Evolutionary conservation across 2,113 vertebrate species (phyloP), one percentile per base, ranked within the genome.

Genomic region (Ictalurus punctatus): DNA sequence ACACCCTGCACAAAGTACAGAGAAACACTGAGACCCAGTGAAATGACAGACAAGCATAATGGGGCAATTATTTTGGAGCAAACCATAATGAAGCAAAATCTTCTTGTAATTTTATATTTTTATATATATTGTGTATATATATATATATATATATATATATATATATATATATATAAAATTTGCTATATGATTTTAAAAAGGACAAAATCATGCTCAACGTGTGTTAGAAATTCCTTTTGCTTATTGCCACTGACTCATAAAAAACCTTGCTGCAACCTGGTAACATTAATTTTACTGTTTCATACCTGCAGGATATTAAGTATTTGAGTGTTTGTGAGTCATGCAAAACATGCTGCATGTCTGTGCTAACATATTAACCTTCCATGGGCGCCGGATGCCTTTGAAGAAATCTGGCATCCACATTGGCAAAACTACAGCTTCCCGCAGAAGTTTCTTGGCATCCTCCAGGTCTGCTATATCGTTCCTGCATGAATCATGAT

Each of bases 321-420:
- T 19, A 37, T 19, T 8, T 37, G 30, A 34, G 4, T 10, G 13
- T 4, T 14, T 67, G 25, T 12, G 34, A 10, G 44, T 6, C n/a
- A 80, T 73, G 37, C 44, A 19, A 73, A 37, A 37, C n/a, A 81
- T 85, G 59, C 65, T 17, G 89, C 7, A 37, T 37, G 37, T 40
- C 37, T 74, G 19, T 40, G 13, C 9, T 76, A 76, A 78, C 56
- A 86, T 81, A 88, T 81, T 73, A 56, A 99, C 98, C 96, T 99
- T 99, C 98, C 98, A 99, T 0, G 98, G 98, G 84, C 98, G 97
- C 90, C 98, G 97, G 91, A 99, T 99, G 89, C 98, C 97, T 92
- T 98, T 99, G 94, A 99, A 99, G 95, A 99, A 99, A 92, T 99
- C 98, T 8, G 98, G 98, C 98, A 99, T 99, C 98, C 98, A 99